Conservation (phyloP, 2,113 vertebrate species). For the Melierax canorus region DNA sequence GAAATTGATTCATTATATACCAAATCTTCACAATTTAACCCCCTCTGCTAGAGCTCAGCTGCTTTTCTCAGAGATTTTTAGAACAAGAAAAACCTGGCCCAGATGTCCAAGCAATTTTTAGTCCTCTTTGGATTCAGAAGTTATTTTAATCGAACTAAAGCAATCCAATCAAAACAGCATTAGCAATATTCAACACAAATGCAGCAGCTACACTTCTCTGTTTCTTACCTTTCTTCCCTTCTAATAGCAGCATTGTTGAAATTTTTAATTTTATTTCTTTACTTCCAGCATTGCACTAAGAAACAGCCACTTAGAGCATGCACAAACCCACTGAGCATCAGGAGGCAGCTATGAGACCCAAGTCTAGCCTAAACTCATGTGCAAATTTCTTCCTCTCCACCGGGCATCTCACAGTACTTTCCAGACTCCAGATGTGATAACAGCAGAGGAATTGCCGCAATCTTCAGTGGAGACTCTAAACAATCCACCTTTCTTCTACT, state of each 20-base stretch:
- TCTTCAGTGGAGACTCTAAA: not conserved
- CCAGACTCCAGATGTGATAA: not conserved
- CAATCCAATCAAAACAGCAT: not conserved
- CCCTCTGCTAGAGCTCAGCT: not conserved
- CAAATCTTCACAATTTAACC: not conserved
- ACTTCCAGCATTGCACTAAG: not conserved
- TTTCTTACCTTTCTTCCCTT: not conserved
- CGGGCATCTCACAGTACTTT: not conserved
- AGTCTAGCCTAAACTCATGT: not conserved
- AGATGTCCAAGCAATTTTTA: not conserved
- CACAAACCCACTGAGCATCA: not conserved
- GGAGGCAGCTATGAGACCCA: accelerated
- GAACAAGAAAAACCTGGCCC: not conserved
- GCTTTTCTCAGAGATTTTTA: not conserved
- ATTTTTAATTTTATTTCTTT: not conserved
- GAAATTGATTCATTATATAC: not conserved
- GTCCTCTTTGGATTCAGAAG: not conserved
- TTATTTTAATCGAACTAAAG: not conserved
- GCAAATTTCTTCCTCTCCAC: not conserved
- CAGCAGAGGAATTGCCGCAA: not conserved
- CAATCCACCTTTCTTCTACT: not conserved
- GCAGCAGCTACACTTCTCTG: not conserved
- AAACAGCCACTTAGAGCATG: not conserved
- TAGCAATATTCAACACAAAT: not conserved
- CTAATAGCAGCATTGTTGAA: not conserved